These are phyloP conservation scores for Stegostoma tigrinum DNA, from an alignment of 2,113 vertebrate genomes.

Conservation along the genomic window DNA sequence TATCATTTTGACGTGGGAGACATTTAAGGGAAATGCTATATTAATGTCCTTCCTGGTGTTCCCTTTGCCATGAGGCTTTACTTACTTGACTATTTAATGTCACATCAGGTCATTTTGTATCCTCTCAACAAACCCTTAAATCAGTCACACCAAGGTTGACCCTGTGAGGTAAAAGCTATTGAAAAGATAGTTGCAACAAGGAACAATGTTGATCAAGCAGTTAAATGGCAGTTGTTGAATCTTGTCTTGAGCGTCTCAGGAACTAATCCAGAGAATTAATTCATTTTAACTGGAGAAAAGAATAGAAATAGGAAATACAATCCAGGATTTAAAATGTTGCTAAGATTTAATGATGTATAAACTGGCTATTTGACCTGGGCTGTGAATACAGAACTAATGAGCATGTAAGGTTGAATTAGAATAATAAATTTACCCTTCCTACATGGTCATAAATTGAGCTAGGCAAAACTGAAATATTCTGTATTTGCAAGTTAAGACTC, in stretches of 20 bases:
- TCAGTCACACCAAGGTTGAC: not conserved
- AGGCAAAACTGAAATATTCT: not conserved
- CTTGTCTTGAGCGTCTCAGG: not conserved
- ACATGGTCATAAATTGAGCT: not conserved
- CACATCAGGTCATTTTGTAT: not conserved
- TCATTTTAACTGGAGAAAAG: not conserved
- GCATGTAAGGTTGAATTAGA: not conserved
- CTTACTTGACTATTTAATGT: not conserved
- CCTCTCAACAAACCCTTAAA: not conserved
- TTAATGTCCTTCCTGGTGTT: too few species aligned
- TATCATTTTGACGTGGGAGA: too few species aligned
- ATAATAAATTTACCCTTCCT: not conserved
- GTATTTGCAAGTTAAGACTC: not conserved
- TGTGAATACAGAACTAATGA: not conserved
- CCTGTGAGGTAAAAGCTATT: not conserved
- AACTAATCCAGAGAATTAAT: not conserved
- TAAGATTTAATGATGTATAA: not conserved
- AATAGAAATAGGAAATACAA: not conserved
- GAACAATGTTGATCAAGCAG: not conserved
- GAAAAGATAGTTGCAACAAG: not conserved
- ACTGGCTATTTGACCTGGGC: not conserved
- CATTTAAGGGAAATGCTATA: too few species aligned
- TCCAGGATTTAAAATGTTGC: not conserved
- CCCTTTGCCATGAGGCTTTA: too few species aligned
- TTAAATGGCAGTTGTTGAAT: not conserved